Base-by-base conservation (phyloP, 2,888 invertebrate species). In the Melieria omissa region DNA sequence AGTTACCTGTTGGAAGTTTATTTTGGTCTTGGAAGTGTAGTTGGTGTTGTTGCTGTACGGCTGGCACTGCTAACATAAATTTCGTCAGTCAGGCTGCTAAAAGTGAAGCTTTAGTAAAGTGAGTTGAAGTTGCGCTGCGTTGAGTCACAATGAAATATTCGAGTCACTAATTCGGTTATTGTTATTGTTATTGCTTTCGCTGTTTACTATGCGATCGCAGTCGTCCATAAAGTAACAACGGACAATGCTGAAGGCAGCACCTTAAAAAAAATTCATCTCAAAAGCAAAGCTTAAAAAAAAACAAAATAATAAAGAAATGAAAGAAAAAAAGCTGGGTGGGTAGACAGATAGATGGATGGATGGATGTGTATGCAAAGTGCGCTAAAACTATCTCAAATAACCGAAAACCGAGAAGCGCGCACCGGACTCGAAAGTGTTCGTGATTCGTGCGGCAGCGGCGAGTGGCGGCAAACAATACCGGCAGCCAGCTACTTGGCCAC, bases 41-140 rank as follows among this genome's bases (percentile, higher is more conserved):
- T 29, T 29, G 29, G 29, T 29, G 12, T 54, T 45, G 45, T 29
- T 29, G 41, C 10, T 62, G 29, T 62, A 46, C 55, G 6, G 47
- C 78, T 80, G 80, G 81, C 82, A 81, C 81, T 81, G 81, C 80
- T 82, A 81, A 82, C 82, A 82, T 82, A 82, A 82, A 82, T 82
- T 80, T 80, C 68, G 76, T 70, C 29, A 29, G 29, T 1, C n/a
- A n/a, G 29, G 29, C 29, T 3, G 29, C 29, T 29, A 29, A 3
- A 29, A 29, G 29, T 29, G 52, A 12, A 7, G 62, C 44, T 62
- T 10, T 65, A 67, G 73, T 73, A 76, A 29, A 29, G 73, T 78
- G 76, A 10, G 47, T 16, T 41, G 12, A 47, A 65, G 29, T 49
- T 42, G 52, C 42, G 60, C 77, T 46, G 49, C 16, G 57, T 57